Evolutionary conservation across 2,797 vertebrate species (phyloP).

Genomic region (Garrulus glandarius): DNA sequence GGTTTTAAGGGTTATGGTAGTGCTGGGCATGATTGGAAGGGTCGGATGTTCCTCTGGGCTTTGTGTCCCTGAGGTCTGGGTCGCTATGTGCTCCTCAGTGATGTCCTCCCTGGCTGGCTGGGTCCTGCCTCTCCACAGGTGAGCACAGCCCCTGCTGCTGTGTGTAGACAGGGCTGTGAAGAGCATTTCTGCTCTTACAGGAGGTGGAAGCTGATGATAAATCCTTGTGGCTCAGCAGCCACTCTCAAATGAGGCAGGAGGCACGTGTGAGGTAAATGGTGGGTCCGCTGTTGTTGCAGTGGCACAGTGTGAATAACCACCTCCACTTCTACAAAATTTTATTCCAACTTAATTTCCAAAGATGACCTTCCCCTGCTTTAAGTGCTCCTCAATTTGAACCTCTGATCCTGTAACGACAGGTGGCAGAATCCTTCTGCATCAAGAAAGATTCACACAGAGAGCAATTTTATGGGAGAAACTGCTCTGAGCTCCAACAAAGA

Average conservation of each 20-base stretch:
- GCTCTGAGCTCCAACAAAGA: conserved; percentile 5
- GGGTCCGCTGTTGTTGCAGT: neutral
- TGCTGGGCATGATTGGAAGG: neutral
- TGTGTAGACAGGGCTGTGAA: neutral
- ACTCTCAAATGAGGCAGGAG: neutral
- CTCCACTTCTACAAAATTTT: neutral
- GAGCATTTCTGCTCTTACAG: neutral
- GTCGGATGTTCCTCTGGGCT: neutral
- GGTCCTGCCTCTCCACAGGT: neutral
- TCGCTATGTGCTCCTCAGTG: neutral
- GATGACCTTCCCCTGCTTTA: neutral
- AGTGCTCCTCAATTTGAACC: neutral
- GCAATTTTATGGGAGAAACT: neutral
- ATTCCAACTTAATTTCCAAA: neutral
- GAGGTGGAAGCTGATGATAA: neutral
- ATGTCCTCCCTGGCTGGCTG: neutral
- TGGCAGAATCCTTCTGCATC: neutral
- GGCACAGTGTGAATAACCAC: neutral
- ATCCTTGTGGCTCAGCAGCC: neutral
- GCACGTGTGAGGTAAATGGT: neutral
- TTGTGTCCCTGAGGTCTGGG: neutral
- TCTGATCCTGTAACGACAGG: neutral
- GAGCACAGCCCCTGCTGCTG: neutral
- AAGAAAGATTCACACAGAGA: neutral
- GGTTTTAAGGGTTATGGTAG: neutral